These are phyloP conservation scores for Drosophila borborema DNA, from an alignment of 2,888 invertebrate genomes.

Conservation along the genomic window DNA sequence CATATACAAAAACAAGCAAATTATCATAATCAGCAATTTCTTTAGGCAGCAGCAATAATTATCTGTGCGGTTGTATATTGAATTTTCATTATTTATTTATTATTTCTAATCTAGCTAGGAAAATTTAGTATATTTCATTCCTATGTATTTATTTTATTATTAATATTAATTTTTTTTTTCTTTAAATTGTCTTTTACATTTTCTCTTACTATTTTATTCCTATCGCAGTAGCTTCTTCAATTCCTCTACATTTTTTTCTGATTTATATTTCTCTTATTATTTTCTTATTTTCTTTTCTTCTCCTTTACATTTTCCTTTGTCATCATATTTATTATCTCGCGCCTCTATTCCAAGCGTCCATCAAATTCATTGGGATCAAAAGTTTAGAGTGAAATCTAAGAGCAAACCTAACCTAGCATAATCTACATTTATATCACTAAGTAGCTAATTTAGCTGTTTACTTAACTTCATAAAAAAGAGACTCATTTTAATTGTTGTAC, in stretches of 20 bases:
- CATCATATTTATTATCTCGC: not conserved
- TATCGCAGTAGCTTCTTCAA: not conserved
- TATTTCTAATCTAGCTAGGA: not conserved
- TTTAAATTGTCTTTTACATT: not conserved
- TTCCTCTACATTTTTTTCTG: not conserved
- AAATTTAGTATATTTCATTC: not conserved
- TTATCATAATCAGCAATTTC: slow-evolving; percentile 19
- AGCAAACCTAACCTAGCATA: slow-evolving; percentile 8
- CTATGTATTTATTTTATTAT: not conserved
- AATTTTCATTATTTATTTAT: slow-evolving; percentile 4
- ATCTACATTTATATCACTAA: not conserved
- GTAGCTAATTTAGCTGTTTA: slow-evolving; percentile 9
- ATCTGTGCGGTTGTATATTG: not conserved
- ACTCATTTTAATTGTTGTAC: not conserved
- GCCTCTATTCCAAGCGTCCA: not conserved
- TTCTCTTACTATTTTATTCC: not conserved
- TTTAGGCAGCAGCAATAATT: not conserved
- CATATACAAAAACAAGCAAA: slow-evolving; percentile 15
- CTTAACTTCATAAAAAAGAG: not conserved
- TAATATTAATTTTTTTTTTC: not conserved
- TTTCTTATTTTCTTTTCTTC: not conserved
- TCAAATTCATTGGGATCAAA: not conserved
- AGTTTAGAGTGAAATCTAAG: not conserved
- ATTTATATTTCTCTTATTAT: not conserved
- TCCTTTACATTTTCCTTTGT: not conserved